These are phyloP conservation scores for Malurus splendens DNA, from an alignment of 2,797 vertebrate genomes.

Conservation along the genomic window DNA sequence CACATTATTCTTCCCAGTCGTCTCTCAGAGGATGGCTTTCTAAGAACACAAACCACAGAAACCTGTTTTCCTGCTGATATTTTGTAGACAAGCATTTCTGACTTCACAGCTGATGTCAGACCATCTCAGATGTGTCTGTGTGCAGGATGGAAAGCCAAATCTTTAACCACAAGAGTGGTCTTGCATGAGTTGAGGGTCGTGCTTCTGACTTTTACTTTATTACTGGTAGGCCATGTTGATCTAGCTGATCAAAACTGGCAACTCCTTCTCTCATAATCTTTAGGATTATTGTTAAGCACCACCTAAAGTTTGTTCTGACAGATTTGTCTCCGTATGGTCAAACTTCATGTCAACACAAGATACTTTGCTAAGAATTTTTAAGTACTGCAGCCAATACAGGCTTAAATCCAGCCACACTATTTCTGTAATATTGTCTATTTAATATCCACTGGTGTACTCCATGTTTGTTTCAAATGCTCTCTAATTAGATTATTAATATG, in stretches of 20 bases:
- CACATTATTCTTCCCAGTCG: neutral
- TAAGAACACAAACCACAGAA: neutral
- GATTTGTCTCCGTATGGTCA: constrained; percentile 3
- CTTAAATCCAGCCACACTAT: neutral
- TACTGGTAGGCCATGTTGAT: neutral
- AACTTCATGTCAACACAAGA: constrained; percentile 9
- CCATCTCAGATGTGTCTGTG: neutral
- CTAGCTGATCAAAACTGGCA: neutral
- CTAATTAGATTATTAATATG: neutral
- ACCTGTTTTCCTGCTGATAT: neutral
- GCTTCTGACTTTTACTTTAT: neutral
- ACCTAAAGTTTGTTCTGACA: constrained; percentile 19
- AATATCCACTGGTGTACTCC: neutral
- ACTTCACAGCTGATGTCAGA: neutral
- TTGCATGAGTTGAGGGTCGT: neutral
- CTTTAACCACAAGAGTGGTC: neutral
- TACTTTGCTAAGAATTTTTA: neutral
- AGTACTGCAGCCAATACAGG: neutral
- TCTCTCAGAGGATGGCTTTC: neutral
- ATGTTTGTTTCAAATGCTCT: neutral
- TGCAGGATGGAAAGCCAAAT: neutral
- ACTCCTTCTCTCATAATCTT: neutral
- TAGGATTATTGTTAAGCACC: neutral
- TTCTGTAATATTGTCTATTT: neutral
- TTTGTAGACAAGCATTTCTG: neutral